Percentiles rank a stretch among this genome's conserved stretches.
Conservation (phyloP, 2,797 vertebrate genomes). For the Paedocypris micromegethes region DNA sequence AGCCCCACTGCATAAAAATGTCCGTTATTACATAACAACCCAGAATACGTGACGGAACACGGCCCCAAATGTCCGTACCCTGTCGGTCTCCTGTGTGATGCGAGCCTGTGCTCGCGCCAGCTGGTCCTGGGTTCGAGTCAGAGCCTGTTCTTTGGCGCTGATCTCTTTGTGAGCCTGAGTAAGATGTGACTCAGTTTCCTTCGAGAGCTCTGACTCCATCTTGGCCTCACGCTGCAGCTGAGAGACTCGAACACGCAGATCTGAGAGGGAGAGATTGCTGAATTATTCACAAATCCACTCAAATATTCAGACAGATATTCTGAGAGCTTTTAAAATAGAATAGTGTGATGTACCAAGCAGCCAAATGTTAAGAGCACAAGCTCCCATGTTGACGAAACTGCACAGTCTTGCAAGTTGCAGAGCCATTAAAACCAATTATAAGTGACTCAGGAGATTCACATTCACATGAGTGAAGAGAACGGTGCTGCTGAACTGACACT, state of each 20-base stretch:
- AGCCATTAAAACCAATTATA: too few species aligned
- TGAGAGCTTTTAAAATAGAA: not conserved
- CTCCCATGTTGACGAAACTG: not conserved
- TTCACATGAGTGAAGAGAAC: too few species aligned
- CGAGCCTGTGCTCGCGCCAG: constrained; percentile 56
- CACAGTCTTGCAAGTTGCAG: too few species aligned
- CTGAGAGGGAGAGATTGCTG: constrained; percentile 31
- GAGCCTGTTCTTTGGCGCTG: constrained; percentile 55
- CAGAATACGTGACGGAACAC: not conserved
- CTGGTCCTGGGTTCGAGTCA: constrained; percentile 57
- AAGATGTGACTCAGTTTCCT: constrained; percentile 57
- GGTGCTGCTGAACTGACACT: too few species aligned
- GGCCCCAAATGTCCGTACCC: constrained; percentile 54
- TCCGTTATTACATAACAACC: too few species aligned
- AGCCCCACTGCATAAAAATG: too few species aligned
- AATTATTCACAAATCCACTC: constrained; percentile 4
- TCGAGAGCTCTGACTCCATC: constrained; percentile 52
- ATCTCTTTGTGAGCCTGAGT: constrained; percentile 60
- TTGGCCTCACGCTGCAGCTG: constrained; percentile 63
- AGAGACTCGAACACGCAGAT: constrained; percentile 52
- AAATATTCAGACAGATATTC: not conserved
- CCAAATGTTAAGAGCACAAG: not conserved
- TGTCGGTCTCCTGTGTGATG: constrained; percentile 61
- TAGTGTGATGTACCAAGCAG: not conserved
- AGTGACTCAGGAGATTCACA: too few species aligned